phyloP scores from a whole-genome alignment of 1,140 invertebrate genomes.

The Helicoverpa zea region DNA sequence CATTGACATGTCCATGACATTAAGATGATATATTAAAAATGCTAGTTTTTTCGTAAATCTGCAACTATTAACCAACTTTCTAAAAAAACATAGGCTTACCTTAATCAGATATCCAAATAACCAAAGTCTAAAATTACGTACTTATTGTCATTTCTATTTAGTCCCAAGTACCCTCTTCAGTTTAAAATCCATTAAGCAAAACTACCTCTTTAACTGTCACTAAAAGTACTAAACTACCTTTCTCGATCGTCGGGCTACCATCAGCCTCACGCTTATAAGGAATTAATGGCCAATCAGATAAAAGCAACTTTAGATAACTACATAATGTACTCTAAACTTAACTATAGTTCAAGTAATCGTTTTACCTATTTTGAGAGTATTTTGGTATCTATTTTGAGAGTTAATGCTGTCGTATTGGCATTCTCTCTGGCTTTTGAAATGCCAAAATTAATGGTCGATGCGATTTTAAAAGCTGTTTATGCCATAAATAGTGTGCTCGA shows the following conservation, averaged over 20 bases:
- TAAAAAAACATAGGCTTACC: background rate
- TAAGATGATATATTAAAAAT: too few relatives aligned
- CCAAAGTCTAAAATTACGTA: background rate
- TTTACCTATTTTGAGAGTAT: slow-evolving; percentile 17
- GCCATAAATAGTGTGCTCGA: slow-evolving; percentile 12
- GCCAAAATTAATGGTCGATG: slow-evolving; percentile 40
- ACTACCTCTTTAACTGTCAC: slow-evolving; percentile 15
- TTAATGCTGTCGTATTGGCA: slow-evolving; percentile 16
- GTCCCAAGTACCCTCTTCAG: slow-evolving; percentile 9
- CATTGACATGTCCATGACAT: too few relatives aligned
- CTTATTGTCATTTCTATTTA: slow-evolving; percentile 26
- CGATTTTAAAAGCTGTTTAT: slow-evolving; percentile 18
- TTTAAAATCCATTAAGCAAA: slow-evolving; percentile 26
- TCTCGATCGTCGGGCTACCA: slow-evolving; percentile 28
- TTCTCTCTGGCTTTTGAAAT: slow-evolving; percentile 43
- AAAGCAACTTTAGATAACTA: slow-evolving; percentile 34
- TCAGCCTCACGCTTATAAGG: slow-evolving; percentile 26
- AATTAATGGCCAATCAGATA: slow-evolving; percentile 37
- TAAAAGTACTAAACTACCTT: slow-evolving; percentile 20
- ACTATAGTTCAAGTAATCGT: slow-evolving; percentile 9
- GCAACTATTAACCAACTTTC: too few relatives aligned
- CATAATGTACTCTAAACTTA: background rate
- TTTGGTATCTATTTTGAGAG: slow-evolving; percentile 18
- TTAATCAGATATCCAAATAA: background rate
- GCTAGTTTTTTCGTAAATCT: too few relatives aligned